Conservation (phyloP, 2,113 vertebrate genomes). For the Capricornis sumatraensis region DNA sequence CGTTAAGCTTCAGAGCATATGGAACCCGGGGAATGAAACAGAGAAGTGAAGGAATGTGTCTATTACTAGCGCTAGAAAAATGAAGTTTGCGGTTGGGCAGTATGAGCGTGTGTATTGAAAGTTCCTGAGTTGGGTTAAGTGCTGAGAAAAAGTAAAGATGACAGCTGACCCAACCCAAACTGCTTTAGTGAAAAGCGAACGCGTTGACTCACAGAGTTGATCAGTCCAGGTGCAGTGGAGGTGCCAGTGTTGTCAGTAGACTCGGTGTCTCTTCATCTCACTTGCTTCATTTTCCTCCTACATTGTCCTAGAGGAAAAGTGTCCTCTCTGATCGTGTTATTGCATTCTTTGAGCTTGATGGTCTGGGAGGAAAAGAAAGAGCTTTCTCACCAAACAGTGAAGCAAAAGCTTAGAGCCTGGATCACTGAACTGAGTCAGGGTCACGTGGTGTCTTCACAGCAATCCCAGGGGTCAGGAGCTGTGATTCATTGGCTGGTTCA, state of each 20-base stretch:
- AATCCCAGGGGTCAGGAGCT: not conserved
- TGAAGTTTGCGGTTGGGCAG: not conserved
- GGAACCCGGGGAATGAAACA: not conserved
- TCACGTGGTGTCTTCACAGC: not conserved
- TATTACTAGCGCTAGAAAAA: not conserved
- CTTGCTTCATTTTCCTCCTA: not conserved
- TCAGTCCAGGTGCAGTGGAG: not conserved
- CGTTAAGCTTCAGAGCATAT: not conserved
- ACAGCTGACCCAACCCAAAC: not conserved
- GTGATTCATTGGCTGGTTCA: too few species aligned
- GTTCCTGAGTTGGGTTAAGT: not conserved
- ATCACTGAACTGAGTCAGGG: not conserved
- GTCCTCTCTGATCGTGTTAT: not conserved
- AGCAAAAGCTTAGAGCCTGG: not conserved
- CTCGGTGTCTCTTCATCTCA: not conserved
- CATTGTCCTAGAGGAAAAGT: not conserved
- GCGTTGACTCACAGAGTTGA: not conserved
- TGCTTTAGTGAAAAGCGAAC: not conserved
- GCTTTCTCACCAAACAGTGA: not conserved
- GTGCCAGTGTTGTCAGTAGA: fast-evolving
- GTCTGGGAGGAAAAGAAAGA: not conserved
- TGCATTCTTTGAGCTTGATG: not conserved
- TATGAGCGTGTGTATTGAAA: not conserved
- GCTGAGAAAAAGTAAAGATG: not conserved
- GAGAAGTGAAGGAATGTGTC: not conserved